A percentile compares a stretch with the other conserved stretches of the same genome.
Conservation (phyloP, 1,140 invertebrate genomes). For the Holcopasites calliopsidis region DNA sequence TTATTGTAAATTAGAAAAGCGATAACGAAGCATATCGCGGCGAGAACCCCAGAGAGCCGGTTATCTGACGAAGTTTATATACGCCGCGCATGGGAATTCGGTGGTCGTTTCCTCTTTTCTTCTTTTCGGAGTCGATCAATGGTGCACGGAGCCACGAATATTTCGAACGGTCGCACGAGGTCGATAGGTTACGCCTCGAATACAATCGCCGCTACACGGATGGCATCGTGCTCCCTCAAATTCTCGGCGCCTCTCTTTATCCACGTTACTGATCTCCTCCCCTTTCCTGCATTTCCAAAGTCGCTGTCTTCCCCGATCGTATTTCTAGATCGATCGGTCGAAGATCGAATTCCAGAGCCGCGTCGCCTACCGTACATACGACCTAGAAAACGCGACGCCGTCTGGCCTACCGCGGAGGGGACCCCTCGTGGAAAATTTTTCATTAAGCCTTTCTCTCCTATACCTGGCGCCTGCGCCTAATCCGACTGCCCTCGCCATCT, state of each 20-base stretch:
- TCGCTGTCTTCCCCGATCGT: constrained; percentile 8
- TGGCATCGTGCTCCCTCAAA: constrained; percentile 1
- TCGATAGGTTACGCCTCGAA: constrained; percentile 46
- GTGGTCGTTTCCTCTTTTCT: too few species aligned
- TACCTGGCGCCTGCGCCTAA: constrained; percentile 63
- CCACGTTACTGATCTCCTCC: too few species aligned
- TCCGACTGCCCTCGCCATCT: constrained; percentile 42
- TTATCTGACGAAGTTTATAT: too few species aligned
- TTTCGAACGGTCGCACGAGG: constrained; percentile 35
- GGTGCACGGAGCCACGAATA: neutral
- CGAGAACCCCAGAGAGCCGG: too few species aligned
- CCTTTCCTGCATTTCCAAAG: neutral
- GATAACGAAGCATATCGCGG: neutral
- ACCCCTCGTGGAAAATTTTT: constrained; percentile 69
- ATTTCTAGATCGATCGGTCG: constrained; percentile 45
- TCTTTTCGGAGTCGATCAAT: constrained; percentile 18
- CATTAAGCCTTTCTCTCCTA: constrained; percentile 72
- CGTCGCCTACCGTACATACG: constrained; percentile 4
- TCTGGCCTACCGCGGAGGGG: constrained; percentile 25
- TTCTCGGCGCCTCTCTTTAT: neutral
- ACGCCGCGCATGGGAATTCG: too few species aligned
- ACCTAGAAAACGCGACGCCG: constrained; percentile 46
- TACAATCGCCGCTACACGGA: constrained; percentile 21
- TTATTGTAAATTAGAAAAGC: too few species aligned
- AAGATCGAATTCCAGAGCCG: constrained; percentile 52